Conservation (phyloP, 1,140 invertebrate species). For the Drosophila mauritiana region DNA sequence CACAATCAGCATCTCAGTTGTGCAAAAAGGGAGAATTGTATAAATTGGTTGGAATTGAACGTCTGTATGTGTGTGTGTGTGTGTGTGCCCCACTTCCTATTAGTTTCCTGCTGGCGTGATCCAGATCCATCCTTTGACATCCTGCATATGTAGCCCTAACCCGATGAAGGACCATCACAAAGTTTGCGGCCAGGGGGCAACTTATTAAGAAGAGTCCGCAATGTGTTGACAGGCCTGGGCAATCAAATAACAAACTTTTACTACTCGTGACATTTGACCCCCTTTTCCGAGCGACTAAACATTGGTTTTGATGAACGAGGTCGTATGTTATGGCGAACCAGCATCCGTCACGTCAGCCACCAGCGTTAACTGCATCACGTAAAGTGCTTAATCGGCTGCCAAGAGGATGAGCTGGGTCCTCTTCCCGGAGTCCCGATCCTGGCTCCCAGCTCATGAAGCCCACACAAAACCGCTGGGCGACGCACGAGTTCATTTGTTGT, state of each 20-base stretch:
- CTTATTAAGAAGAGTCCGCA: slow-evolving; percentile 41
- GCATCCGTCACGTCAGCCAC: slow-evolving; percentile 37
- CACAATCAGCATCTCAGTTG: slow-evolving; percentile 35
- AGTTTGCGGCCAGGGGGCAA: slow-evolving; percentile 15
- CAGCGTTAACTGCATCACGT: slow-evolving; percentile 67
- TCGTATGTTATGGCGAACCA: slow-evolving; percentile 17
- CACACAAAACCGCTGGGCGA: slow-evolving; percentile 29
- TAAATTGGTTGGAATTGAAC: slow-evolving; percentile 24
- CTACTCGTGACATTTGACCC: slow-evolving; percentile 12
- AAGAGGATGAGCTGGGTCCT: slow-evolving; percentile 32
- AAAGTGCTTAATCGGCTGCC: slow-evolving; percentile 66
- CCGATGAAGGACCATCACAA: not conserved
- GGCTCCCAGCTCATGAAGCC: not conserved
- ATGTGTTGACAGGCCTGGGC: slow-evolving; percentile 45
- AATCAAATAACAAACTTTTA: slow-evolving; percentile 73
- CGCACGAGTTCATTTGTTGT: slow-evolving; percentile 65
- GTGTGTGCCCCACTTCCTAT: slow-evolving; percentile 7
- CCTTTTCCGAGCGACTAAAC: slow-evolving; percentile 26
- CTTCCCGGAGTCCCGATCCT: no score
- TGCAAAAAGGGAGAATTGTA: slow-evolving; percentile 11
- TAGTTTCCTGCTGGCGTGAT: slow-evolving; percentile 8
- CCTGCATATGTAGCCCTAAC: slow-evolving; percentile 4
- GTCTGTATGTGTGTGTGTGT: not conserved
- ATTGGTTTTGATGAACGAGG: slow-evolving; percentile 43
- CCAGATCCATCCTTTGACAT: not conserved